phyloP scores from a whole-genome alignment of 2,888 invertebrate species.

The Platycnemis pennipes region DNA sequence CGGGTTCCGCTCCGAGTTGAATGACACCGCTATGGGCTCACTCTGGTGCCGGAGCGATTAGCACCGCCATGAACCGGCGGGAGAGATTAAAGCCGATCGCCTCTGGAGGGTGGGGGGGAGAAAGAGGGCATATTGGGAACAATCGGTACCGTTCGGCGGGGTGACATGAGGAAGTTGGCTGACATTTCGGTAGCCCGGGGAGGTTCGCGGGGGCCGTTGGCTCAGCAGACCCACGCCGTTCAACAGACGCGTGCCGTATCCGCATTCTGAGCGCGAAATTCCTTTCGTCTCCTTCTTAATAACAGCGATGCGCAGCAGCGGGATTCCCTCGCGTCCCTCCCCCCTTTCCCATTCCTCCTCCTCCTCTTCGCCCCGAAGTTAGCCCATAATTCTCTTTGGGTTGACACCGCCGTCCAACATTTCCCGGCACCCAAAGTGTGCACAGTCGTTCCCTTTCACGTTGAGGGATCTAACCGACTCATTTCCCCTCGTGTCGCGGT shows the following conservation, averaged over 20 bases:
- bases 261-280: not conserved
- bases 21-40: not conserved
- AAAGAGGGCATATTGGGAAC: not conserved
- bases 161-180: conserved; percentile 1
- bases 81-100: not conserved
- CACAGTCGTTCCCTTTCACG: not conserved
- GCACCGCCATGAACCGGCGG: conserved; percentile 1
- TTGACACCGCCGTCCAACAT: not conserved
- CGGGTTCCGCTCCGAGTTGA: not conserved
- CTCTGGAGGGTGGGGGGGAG: not conserved
- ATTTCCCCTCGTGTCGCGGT: not conserved
- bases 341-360: not conserved
- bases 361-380: no score
- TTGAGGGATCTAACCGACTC: not conserved
- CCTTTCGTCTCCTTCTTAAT: not conserved
- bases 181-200: not conserved
- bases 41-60: not conserved
- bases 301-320: no score
- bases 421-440: not conserved
- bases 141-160: not conserved
- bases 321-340: not conserved
- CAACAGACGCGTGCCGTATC: not conserved
- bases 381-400: no score
- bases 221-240: not conserved
- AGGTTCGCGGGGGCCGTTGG: not conserved